Evolutionary conservation across 2,797 vertebrate species (phyloP).

Genomic region (Pseudomugil gertrudae): DNA sequence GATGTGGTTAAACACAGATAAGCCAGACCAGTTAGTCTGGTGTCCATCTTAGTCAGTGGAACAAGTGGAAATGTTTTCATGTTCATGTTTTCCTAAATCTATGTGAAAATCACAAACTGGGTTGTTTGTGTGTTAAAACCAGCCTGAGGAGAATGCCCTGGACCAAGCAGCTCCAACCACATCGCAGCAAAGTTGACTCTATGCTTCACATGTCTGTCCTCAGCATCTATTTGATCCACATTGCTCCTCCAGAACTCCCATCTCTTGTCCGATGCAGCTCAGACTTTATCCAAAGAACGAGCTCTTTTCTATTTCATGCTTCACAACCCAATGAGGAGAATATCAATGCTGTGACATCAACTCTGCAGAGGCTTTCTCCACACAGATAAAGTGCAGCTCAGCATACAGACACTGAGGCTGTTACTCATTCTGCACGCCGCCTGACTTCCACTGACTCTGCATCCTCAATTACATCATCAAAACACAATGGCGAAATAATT

Average conservation of each 20-base stretch:
- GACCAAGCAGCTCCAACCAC: too few species aligned
- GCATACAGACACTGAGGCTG: slow-evolving; percentile 31
- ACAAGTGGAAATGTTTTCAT: too few species aligned
- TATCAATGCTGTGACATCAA: slow-evolving; percentile 59
- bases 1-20: background rate
- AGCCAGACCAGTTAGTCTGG: background rate
- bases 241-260: slow-evolving; percentile 56
- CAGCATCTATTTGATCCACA: slow-evolving; percentile 36
- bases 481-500: slow-evolving; percentile 71
- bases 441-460: slow-evolving; percentile 52
- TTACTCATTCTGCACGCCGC: slow-evolving; percentile 38
- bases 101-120: too few species aligned
- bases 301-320: slow-evolving; percentile 69
- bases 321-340: slow-evolving; percentile 64
- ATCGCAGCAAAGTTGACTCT: too few species aligned
- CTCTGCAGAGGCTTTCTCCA: slow-evolving; percentile 41
- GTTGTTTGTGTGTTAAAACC: too few species aligned
- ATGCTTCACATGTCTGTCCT: background rate
- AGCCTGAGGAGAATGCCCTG: too few species aligned
- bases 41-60: too few species aligned
- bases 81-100: too few species aligned
- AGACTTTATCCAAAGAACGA: slow-evolving; percentile 64
- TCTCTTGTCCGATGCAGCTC: slow-evolving; percentile 42
- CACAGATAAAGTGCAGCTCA: slow-evolving; percentile 25
- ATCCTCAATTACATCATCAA: slow-evolving; percentile 62